A percentile compares a stretch with the other conserved stretches of the same genome.
Evolutionary conservation across 2,113 vertebrate genomes (phyloP).

Genomic region (Coregonus clupeaformis): DNA sequence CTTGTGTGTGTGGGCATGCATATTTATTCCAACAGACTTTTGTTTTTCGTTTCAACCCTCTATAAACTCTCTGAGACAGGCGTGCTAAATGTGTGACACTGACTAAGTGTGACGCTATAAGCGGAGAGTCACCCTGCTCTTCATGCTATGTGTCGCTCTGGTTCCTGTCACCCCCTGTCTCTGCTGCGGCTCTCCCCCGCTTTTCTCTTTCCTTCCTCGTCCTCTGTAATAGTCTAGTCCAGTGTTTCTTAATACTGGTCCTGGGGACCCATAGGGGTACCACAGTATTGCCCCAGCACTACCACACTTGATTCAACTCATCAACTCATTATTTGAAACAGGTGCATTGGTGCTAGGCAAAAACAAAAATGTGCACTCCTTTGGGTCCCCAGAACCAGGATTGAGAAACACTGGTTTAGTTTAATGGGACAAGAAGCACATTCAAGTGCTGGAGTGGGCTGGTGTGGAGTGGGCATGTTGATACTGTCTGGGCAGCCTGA

Average conservation of each 20-base stretch:
- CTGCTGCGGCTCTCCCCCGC: background rate
- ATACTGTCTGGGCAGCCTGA: slow-evolving; percentile 33
- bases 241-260: too few species aligned
- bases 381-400: too few species aligned
- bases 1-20: background rate
- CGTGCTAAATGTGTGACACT: background rate
- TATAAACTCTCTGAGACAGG: background rate
- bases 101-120: background rate
- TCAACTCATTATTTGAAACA: too few species aligned
- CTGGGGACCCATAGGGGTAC: too few species aligned
- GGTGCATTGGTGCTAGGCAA: too few species aligned
- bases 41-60: background rate
- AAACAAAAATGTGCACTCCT: too few species aligned
- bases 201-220: too few species aligned
- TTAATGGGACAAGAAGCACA: too few species aligned
- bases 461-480: slow-evolving; percentile 14
- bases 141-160: background rate
- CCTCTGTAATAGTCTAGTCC: too few species aligned
- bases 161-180: background rate
- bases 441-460: background rate
- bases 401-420: too few species aligned
- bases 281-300: too few species aligned
- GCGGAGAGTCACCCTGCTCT: background rate
- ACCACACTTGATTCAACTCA: too few species aligned
- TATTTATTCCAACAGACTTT: background rate